Evolutionary conservation across 2,888 invertebrate species (phyloP), one percentile per base, ranked within the genome.

Genomic region (Sminthurides aquaticus): DNA sequence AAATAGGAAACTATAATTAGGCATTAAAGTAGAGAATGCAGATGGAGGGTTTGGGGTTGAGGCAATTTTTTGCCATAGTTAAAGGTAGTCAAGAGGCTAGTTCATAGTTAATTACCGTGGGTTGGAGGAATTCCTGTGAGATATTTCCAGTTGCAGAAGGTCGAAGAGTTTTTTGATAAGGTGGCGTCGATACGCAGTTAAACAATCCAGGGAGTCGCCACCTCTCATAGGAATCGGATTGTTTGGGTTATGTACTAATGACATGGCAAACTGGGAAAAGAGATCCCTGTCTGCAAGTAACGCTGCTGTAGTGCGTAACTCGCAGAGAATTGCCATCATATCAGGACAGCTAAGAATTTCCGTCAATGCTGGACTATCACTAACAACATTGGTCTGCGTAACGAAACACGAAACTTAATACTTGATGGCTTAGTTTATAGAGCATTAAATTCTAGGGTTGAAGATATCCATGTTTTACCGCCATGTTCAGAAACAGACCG

Each of bases 111-210:
- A n/a, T n/a, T n/a, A n/a, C n/a, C n/a, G n/a, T n/a, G n/a, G n/a
- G n/a, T n/a, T n/a, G n/a, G n/a, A n/a, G n/a, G n/a, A n/a, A n/a
- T n/a, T n/a, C n/a, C n/a, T n/a, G n/a, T n/a, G n/a, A n/a, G n/a
- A n/a, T n/a, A n/a, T n/a, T n/a, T n/a, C n/a, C n/a, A n/a, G n/a
- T n/a, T n/a, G n/a, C n/a, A n/a, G 43, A 15, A 34, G 62, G 22
- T 70, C 68, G 29, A 70, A 70, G 52, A 70, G 68, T 49, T 70
- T 68, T 52, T 66, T 63, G 26, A 71, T 69, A 15, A 71, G 26
- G 49, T 69, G 69, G 20, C 52, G 62, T 25, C 71, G 26, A 49
- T 71, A 69, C 34, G 67, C 66, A 28, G 61, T 64, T 26, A 71
- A 57, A 43, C 69, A 71, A 54, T 69, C 69, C 24, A 64, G 28